Conservation (phyloP, 1,140 invertebrate species). For the Gyrodactylus salaris region DNA sequence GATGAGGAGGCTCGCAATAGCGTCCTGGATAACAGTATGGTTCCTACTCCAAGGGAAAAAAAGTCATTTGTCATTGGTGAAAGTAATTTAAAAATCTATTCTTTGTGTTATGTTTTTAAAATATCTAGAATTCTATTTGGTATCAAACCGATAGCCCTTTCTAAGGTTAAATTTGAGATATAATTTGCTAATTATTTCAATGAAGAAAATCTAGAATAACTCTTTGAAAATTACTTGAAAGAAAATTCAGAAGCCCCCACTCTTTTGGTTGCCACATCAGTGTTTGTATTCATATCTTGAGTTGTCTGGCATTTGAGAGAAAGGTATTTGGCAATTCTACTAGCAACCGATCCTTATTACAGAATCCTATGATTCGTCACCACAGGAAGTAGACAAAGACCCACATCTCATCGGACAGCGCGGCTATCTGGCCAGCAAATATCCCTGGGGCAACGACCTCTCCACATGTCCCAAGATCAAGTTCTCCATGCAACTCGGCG, state of each 20-base stretch:
- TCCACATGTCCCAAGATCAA: not conserved
- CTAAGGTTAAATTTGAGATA: no score
- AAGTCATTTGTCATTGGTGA: no score
- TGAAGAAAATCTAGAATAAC: not conserved
- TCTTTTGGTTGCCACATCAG: not conserved
- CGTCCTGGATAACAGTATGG: no score
- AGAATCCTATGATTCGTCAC: not conserved
- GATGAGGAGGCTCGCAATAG: no score
- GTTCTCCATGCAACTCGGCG: not conserved
- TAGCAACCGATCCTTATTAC: not conserved
- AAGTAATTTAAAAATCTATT: no score
- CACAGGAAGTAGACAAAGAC: not conserved
- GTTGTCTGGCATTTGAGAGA: not conserved
- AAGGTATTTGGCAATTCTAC: not conserved
- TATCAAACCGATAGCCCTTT: no score
- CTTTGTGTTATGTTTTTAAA: no score
- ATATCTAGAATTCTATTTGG: no score
- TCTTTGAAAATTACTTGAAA: not conserved
- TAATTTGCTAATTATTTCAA: no score
- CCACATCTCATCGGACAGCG: not conserved
- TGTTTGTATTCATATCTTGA: not conserved
- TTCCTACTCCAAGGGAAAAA: no score
- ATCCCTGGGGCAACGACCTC: not conserved
- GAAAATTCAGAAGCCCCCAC: not conserved
- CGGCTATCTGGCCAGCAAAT: not conserved